Evolutionary conservation across 35 echinoderm and acorn worm species (phyloP), one percentile per base, ranked within the genome.

Genomic region (Lytechinus variegatus): DNA sequence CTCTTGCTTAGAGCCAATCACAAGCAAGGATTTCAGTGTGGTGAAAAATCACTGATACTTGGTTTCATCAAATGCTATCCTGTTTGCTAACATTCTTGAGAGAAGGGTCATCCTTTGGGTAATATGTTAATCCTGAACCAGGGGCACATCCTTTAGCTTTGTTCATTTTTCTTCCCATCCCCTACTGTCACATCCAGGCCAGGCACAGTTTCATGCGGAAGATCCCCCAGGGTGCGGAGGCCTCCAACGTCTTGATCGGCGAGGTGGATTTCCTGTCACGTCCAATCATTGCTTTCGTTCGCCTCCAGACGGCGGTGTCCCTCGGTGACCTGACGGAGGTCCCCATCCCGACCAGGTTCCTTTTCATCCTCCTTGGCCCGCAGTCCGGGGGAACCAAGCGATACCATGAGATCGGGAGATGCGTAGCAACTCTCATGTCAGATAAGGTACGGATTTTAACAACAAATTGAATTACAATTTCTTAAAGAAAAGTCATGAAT

Each of bases 371-470:
- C 79, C 97, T 99, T 0, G 98, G 98, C 5, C 96, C 98, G 5
- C 92, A 96, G 16, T 95, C 94, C 0, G 96, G 95, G 54, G 95
- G 96, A 27, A 86, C 96, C 27, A 61, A 90, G 19, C 92, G 87
- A n/a, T 99, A 99, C 89, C 98, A 99, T 72, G 98, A 99, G 95
- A 96, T 99, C 86, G 98, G 98, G 1, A 61, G 98, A 95, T 99
- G 98, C 89, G 97, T 99, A 9, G 98, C 98, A 14, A 99, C 98
- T 7, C 93, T 99, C 54, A 99, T 97, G 97, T 97, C 97, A 66
- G 97, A 97, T 94, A 86, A 97, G 97, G 97, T 97, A 58, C 52
- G 10, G n/a, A 7, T 79, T 9, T 9, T 11, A 9, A 11, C 56
- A 13, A 11, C 9, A 58, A 58, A 9, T 58, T 6, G 13, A 58